Percentiles rank a stretch among this genome's conserved stretches.
Evolutionary conservation across 2,888 invertebrate genomes (phyloP).

Genomic region (Drosophila recens): DNA sequence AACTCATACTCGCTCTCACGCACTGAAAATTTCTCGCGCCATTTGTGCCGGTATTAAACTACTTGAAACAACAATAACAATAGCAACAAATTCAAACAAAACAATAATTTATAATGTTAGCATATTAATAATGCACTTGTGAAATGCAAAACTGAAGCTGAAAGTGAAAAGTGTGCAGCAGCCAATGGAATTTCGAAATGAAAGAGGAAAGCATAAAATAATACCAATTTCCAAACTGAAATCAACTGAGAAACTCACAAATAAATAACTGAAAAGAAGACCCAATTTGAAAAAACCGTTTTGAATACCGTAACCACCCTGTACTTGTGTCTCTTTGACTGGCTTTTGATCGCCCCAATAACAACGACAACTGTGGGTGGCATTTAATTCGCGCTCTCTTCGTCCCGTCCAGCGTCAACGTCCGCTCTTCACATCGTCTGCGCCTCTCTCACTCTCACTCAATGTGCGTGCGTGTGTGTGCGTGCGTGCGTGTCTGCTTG

Average conservation of each 20-base stretch:
- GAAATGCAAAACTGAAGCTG: neutral
- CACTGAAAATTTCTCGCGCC: constrained; percentile 60
- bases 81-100: constrained; percentile 22
- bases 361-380: constrained; percentile 54
- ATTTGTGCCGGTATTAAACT: constrained; percentile 65
- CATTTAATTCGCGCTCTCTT: constrained; percentile 60
- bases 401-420: constrained; percentile 36
- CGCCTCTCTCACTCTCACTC: constrained; percentile 49
- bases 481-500: constrained; percentile 24
- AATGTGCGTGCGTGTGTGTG: constrained; percentile 39
- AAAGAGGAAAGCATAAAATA: constrained; percentile 7
- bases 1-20: constrained; percentile 54
- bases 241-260: constrained; percentile 7
- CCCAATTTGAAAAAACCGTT: constrained; percentile 68
- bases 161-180: constrained; percentile 17
- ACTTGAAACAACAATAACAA: constrained; percentile 40
- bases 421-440: constrained; percentile 51
- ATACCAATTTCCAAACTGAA: neutral
- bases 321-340: constrained; percentile 62
- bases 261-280: constrained; percentile 16
- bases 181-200: neutral
- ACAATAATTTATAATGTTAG: constrained; percentile 5
- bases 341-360: constrained; percentile 57
- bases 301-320: constrained; percentile 64
- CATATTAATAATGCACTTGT: neutral